Evolutionary conservation across 2,113 vertebrate genomes (phyloP), one percentile per base, ranked within the genome.

Genomic region (Leuciscus idus): DNA sequence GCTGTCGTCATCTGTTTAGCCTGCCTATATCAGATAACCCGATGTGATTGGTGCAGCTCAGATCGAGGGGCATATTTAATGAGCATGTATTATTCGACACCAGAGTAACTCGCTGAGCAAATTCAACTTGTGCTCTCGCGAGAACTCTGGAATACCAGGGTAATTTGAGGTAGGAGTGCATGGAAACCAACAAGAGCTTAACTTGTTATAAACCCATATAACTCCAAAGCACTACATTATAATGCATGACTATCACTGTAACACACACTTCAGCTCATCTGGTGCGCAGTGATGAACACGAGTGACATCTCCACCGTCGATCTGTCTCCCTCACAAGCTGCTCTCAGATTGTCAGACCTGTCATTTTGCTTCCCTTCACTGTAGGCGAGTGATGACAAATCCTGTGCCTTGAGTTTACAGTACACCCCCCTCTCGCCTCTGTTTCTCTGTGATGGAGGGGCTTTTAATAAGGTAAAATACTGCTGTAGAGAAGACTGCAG

Each of bases 351-450:
- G 23, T 73, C 70, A 61, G 50, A 70, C 21, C 28, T 76, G 76
- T 80, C 70, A 46, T 86, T 59, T 64, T 52, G 79, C 66, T 64
- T 87, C 85, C 83, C 39, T 23, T 83, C 48, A n/a, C 72, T 21
- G 48, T 10, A 61, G 55, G 59, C 12, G 55, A 84, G 68, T n/a
- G 78, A 64, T 81, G 59, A 48, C n/a, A 81, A 15, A 28, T 30
- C 59, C 59, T 81, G 59, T 64, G 68, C 19, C 9, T 70, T 70
- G 39, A 74, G 23, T 46, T 46, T 74, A 15, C 39, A 81, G 13
- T 39, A 64, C 78, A 19, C 59, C 39, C 78, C 7, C 36, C 12
- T 39, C n/a, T 75, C 72, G 6, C 72, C 12, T 26, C 21, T 48
- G 8, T 2, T 28, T 64, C 15, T 46, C 36, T 6, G 4, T 81